phyloP scores from a whole-genome alignment of 2,888 invertebrate genomes.

The Euphydryas editha region DNA sequence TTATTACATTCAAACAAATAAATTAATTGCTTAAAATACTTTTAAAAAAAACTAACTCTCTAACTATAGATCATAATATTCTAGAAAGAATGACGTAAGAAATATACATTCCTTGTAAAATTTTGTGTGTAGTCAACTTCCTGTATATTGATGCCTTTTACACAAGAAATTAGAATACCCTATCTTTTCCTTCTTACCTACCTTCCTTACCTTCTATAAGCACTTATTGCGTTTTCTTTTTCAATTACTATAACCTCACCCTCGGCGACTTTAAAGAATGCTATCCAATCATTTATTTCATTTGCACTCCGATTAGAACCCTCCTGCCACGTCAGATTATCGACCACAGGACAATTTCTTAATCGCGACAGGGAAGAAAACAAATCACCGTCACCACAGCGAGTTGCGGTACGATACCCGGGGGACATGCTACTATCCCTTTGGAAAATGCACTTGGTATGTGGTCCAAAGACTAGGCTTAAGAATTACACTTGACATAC shows the following conservation, averaged over 20 bases:
- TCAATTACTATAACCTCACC: conserved; percentile 13
- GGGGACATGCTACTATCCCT: conserved; percentile 58
- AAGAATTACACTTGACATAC: not conserved
- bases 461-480: conserved; percentile 1
- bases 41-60: too few relatives aligned
- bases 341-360: conserved; percentile 60
- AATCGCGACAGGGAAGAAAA: conserved; percentile 70
- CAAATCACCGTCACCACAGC: conserved; percentile 73
- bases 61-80: too few relatives aligned
- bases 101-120: too few relatives aligned
- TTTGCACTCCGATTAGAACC: conserved; percentile 32
- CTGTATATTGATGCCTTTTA: too few relatives aligned
- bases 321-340: conserved; percentile 45
- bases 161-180: too few relatives aligned
- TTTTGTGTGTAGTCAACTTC: too few relatives aligned
- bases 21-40: too few relatives aligned
- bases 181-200: too few relatives aligned
- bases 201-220: too few relatives aligned
- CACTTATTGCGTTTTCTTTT: not conserved
- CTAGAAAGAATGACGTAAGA: too few relatives aligned
- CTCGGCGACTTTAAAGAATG: conserved; percentile 15
- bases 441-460: conserved; percentile 48
- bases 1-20: too few relatives aligned
- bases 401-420: conserved; percentile 63
- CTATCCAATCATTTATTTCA: conserved; percentile 34